phyloP scores from a whole-genome alignment of 2,888 invertebrate species.

The Oeneis ivallda region DNA sequence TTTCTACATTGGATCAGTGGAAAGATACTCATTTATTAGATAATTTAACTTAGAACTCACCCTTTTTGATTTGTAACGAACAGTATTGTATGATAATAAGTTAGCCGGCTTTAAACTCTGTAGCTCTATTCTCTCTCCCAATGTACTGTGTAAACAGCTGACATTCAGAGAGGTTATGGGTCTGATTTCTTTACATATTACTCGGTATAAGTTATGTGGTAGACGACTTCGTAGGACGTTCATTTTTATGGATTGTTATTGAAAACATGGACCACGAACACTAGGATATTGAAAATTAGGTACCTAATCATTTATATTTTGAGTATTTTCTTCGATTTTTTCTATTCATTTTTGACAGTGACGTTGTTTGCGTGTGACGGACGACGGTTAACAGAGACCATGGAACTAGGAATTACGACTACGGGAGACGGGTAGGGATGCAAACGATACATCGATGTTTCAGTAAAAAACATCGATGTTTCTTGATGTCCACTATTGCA shows the following conservation, averaged over 20 bases:
- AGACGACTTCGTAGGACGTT: constrained; percentile 26
- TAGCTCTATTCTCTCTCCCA: constrained; percentile 9
- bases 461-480: too few species aligned
- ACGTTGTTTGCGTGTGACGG: too few species aligned
- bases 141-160: constrained; percentile 30
- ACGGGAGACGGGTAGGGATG: too few species aligned
- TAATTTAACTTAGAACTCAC: constrained; percentile 41
- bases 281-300: too few species aligned
- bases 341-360: too few species aligned
- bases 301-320: too few species aligned
- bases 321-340: too few species aligned
- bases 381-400: too few species aligned
- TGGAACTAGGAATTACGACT: too few species aligned
- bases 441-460: too few species aligned
- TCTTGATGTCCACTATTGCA: too few species aligned
- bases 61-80: constrained; percentile 67
- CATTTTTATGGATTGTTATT: constrained; percentile 22
- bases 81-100: constrained; percentile 39
- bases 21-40: not conserved
- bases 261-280: too few species aligned
- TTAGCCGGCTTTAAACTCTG: constrained; percentile 43
- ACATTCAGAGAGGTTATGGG: constrained; percentile 17
- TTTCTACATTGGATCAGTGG: not conserved
- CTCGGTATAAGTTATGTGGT: constrained; percentile 19
- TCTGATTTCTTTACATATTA: constrained; percentile 21